Evolutionary conservation across 1,140 invertebrate species (phyloP).

Genomic region (Cydia amplana): DNA sequence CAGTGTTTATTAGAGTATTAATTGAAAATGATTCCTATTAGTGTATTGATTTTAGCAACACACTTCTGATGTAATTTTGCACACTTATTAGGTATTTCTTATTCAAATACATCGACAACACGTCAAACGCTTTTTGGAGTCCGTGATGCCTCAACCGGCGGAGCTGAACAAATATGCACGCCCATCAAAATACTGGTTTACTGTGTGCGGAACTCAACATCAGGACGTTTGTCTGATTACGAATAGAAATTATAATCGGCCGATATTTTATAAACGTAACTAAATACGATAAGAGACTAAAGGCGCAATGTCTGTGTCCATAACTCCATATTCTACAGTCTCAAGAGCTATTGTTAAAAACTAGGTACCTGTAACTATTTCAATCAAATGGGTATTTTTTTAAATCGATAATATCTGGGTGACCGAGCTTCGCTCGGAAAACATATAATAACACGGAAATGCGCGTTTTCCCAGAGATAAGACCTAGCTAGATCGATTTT

Average conservation of each 20-base stretch:
- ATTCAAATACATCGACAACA: neutral
- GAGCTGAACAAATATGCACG: conserved; percentile 19
- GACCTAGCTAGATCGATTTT: too few species aligned
- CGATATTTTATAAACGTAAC: neutral
- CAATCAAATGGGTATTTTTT: too few species aligned
- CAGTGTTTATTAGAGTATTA: too few species aligned
- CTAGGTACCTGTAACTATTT: too few species aligned
- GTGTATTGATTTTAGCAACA: too few species aligned
- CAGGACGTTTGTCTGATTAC: conserved; percentile 11
- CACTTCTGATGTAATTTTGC: neutral
- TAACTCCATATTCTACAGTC: too few species aligned
- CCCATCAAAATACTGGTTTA: conserved; percentile 24
- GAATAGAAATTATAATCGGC: conserved; percentile 1
- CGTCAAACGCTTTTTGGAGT: neutral
- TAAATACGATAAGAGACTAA: neutral
- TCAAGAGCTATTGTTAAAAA: too few species aligned
- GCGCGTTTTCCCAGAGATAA: too few species aligned
- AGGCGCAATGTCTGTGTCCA: neutral
- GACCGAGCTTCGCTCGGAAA: too few species aligned
- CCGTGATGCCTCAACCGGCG: neutral
- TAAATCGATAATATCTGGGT: too few species aligned
- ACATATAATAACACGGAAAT: too few species aligned
- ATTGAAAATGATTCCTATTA: too few species aligned
- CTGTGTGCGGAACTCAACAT: conserved; percentile 10
- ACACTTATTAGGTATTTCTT: conserved; percentile 2